Conservation (phyloP, 2,888 invertebrate genomes). For the Cantharis lateralis region DNA sequence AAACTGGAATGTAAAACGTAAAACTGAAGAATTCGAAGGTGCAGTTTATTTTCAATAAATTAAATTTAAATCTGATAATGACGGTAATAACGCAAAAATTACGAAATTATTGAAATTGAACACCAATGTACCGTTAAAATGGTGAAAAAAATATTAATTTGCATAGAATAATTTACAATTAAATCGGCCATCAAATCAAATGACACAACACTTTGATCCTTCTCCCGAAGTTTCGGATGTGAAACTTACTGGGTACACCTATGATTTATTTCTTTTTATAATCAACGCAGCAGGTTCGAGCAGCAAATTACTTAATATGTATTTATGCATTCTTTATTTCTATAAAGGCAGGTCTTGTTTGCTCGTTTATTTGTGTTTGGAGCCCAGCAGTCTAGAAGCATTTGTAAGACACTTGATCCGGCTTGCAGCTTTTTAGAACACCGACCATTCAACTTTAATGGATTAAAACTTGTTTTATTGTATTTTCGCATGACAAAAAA, state of each 20-base stretch:
- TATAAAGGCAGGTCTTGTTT: slow-evolving; percentile 19
- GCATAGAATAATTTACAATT: neutral
- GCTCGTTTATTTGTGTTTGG: slow-evolving; percentile 16
- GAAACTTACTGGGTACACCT: neutral
- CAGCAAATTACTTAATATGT: slow-evolving; percentile 19
- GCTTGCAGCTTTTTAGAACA: slow-evolving; percentile 4
- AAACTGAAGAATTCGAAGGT: slow-evolving; percentile 1
- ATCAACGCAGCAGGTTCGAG: slow-evolving; percentile 8
- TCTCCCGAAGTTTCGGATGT: neutral
- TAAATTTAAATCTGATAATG: neutral
- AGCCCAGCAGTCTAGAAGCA: slow-evolving; percentile 27
- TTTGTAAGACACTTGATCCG: slow-evolving; percentile 11
- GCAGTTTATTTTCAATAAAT: neutral
- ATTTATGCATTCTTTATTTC: slow-evolving; percentile 25
- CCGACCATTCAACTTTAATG: slow-evolving; percentile 1
- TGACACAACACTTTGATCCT: neutral
- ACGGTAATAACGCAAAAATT: neutral
- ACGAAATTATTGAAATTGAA: neutral
- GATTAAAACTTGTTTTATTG: neutral
- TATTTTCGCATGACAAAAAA: neutral
- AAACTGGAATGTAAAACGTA: neutral
- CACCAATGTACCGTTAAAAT: neutral
- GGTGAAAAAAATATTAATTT: neutral
- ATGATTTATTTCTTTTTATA: slow-evolving; percentile 9
- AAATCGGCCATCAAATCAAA: neutral